Percentiles rank a stretch among this genome's conserved stretches.
phyloP scores from a whole-genome alignment of 2,888 invertebrate species.

The Mythimna lalbum region DNA sequence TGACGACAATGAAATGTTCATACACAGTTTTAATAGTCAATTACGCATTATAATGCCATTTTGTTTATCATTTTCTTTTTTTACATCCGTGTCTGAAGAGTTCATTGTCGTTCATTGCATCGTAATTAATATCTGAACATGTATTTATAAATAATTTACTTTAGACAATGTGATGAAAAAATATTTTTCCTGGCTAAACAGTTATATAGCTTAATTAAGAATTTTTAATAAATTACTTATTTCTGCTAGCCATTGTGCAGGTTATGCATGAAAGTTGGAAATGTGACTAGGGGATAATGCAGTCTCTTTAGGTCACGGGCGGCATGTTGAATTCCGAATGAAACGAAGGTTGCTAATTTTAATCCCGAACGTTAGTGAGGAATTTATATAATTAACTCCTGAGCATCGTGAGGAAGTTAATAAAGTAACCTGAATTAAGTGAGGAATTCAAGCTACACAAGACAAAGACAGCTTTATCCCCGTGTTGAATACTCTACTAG shows the following conservation, averaged over 20 bases:
- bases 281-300: too few relatives aligned
- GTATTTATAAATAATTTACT: slow-evolving; percentile 14
- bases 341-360: too few relatives aligned
- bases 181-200: slow-evolving; percentile 6
- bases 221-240: not conserved
- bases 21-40: slow-evolving; percentile 3
- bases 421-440: too few relatives aligned
- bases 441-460: too few relatives aligned
- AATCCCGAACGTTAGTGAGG: too few relatives aligned
- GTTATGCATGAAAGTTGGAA: not conserved
- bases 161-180: slow-evolving; percentile 1
- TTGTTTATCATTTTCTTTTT: slow-evolving; percentile 11
- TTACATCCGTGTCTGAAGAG: slow-evolving; percentile 25
- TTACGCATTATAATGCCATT: slow-evolving; percentile 28
- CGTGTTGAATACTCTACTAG: too few relatives aligned
- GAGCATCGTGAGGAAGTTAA: too few relatives aligned
- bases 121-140: slow-evolving; percentile 9
- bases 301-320: too few relatives aligned
- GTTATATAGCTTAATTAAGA: not conserved
- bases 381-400: too few relatives aligned
- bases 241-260: not conserved
- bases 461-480: too few relatives aligned
- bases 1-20: not conserved
- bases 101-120: slow-evolving; percentile 29
- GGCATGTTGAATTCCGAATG: too few relatives aligned